Percentiles rank a stretch among this genome's conserved stretches.
Evolutionary conservation across 2,888 invertebrate species (phyloP).

Genomic region (Pachycephus smyrnensis): DNA sequence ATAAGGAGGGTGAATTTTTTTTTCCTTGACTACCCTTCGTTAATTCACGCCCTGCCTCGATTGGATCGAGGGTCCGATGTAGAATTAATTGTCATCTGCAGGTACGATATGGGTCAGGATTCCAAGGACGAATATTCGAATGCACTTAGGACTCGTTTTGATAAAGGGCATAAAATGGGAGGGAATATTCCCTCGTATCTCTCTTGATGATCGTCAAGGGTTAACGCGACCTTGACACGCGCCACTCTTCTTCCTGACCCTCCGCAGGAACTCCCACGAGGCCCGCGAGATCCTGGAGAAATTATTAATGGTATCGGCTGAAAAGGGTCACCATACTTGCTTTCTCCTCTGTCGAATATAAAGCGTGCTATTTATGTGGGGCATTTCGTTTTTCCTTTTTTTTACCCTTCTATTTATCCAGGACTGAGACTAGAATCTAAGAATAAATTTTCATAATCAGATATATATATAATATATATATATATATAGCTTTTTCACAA

Average conservation of each 20-base stretch:
- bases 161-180: not conserved
- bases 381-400: not conserved
- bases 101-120: not conserved
- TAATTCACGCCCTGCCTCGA: not conserved
- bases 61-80: not conserved
- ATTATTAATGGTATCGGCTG: conserved; percentile 12
- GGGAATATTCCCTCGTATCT: not conserved
- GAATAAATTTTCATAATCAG: not conserved
- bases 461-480: not conserved
- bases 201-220: not conserved
- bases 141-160: not conserved
- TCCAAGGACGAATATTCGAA: not conserved
- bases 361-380: not conserved
- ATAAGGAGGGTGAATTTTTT: not conserved
- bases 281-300: conserved; percentile 3
- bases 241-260: conserved; percentile 8
- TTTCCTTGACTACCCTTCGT: not conserved
- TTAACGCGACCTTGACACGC: conserved; percentile 21
- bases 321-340: not conserved
- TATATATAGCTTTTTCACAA: no score
- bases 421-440: no score
- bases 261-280: not conserved
- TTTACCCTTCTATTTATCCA: no score
- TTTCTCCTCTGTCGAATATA: not conserved
- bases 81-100: not conserved